These are phyloP conservation scores for Druon quercuslanigerum DNA, from an alignment of 1,140 invertebrate genomes.

Conservation along the genomic window DNA sequence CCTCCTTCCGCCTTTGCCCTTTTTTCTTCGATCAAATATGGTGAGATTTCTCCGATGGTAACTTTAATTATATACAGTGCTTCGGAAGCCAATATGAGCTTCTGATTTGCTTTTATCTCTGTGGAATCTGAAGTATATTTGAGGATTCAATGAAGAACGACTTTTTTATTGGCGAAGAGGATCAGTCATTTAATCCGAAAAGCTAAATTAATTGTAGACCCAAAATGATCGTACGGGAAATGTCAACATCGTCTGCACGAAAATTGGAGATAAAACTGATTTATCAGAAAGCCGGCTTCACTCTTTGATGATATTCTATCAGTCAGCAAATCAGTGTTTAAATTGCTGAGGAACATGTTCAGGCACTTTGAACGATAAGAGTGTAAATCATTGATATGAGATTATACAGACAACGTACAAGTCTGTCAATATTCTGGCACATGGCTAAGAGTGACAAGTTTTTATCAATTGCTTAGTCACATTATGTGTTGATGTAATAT, in stretches of 20 bases:
- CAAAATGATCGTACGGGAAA: neutral
- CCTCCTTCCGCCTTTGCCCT: slow-evolving; percentile 9
- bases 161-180: neutral
- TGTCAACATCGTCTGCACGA: neutral
- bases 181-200: no score
- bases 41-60: slow-evolving; percentile 29
- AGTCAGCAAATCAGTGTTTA: slow-evolving; percentile 18
- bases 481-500: neutral
- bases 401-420: neutral
- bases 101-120: slow-evolving; percentile 27
- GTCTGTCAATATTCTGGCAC: neutral
- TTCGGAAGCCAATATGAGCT: slow-evolving; percentile 10
- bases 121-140: neutral
- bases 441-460: neutral
- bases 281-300: neutral
- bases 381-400: neutral
- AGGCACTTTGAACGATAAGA: slow-evolving; percentile 10
- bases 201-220: neutral
- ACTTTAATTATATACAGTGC: slow-evolving; percentile 13
- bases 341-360: neutral
- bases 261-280: neutral
- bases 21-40: slow-evolving; percentile 37
- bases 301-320: slow-evolving; percentile 24
- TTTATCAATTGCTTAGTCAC: neutral
- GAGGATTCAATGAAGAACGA: slow-evolving; percentile 3